Evolutionary conservation across 2,888 invertebrate species (phyloP), one percentile per base, ranked within the genome.

Genomic region (Eumacrocentrus americanus): DNA sequence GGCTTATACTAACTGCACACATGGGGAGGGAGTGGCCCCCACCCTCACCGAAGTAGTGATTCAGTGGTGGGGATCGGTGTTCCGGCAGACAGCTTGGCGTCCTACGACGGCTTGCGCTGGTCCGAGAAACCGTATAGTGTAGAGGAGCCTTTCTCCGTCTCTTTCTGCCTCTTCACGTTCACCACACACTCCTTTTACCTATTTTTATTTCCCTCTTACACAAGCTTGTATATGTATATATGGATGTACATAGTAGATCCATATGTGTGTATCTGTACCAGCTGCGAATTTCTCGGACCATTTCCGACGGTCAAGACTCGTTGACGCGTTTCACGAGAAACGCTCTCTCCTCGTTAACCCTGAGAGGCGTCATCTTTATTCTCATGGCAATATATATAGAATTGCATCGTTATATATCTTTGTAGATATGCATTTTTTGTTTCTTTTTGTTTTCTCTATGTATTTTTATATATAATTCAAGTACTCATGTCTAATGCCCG

Each of bases 31-130:
- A n/a, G n/a, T n/a, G n/a, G 59, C 53, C 40, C 40, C 40, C 40
- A 52, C 18, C 51, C 52, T 22, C 44, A 16, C n/a, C 44, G 18
- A 44, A n/a, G 44, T 38, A 60, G 62, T 60, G 51, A 60, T 59
- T 61, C 51, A 65, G 67, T 67, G 53, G 67, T 60, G 67, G 67
- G 65, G 66, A 37, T 54, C 67, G 55, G 69, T 70, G 73, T 75
- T 76, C 72, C 74, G 77, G 79, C 80, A 80, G 80, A 80, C 80
- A 80, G 80, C 80, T 79, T 80, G 80, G 80, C 80, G 80, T 79
- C 80, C 78, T 78, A 71, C 72, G 72, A 9, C 9, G 4, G 74
- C 74, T 75, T 71, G 73, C 73, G 69, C 77, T 74, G 72, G n/a
- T n/a, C n/a, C 70, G 59, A 74, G 69, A 70, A 70, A 67, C 67